Conservation (phyloP, 1,140 invertebrate species). For the Zaprionus ornatus region DNA sequence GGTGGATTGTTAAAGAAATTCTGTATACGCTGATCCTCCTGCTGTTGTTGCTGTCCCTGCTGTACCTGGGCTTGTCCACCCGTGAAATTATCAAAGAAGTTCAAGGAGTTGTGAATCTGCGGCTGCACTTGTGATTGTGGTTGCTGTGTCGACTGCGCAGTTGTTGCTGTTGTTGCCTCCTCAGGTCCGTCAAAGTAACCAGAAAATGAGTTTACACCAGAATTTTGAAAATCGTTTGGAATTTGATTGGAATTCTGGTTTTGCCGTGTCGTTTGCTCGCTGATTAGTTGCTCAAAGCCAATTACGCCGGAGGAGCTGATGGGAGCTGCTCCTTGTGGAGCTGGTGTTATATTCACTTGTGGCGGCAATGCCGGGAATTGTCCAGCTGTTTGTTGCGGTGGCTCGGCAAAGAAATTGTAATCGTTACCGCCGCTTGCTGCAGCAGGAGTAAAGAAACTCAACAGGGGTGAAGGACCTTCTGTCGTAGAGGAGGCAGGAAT, state of each 20-base stretch:
- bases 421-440: conserved; percentile 25
- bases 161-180: background rate
- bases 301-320: conserved; percentile 33
- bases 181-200: conserved; percentile 51
- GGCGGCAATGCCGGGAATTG: background rate
- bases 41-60: conserved; percentile 5
- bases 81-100: conserved; percentile 71
- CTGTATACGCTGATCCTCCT: conserved; percentile 79
- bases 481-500: conserved; percentile 11
- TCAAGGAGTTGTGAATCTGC: conserved; percentile 16
- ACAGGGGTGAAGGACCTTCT: conserved; percentile 50
- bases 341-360: conserved; percentile 30
- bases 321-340: conserved; percentile 36
- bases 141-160: background rate
- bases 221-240: conserved; percentile 56
- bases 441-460: conserved; percentile 59
- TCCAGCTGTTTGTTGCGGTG: conserved; percentile 6
- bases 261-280: conserved; percentile 52
- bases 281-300: conserved; percentile 68
- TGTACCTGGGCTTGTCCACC: background rate
- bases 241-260: conserved; percentile 29
- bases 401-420: conserved; percentile 56
- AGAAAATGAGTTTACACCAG: conserved; percentile 59
- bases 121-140: conserved; percentile 7
- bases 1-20: conserved; percentile 84